Evolutionary conservation across 2,888 invertebrate genomes (phyloP).

Genomic region (Ornithoptera priamus): DNA sequence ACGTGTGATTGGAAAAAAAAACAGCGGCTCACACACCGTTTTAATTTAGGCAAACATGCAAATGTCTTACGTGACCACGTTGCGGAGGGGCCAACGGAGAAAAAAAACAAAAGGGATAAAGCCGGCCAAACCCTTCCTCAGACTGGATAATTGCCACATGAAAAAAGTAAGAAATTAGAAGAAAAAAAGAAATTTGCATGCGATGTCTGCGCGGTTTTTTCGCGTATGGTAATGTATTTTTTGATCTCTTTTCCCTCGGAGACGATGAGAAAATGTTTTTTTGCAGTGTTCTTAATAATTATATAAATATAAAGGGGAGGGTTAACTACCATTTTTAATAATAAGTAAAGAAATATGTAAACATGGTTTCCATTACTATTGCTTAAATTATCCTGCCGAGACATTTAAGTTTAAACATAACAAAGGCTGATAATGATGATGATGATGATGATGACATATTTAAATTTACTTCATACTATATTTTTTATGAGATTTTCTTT

Average conservation of each 20-base stretch:
- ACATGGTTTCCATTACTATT: too few species aligned
- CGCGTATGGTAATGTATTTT: slow-evolving; percentile 53
- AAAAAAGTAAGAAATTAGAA: slow-evolving; percentile 55
- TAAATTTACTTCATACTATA: too few species aligned
- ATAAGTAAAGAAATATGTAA: too few species aligned
- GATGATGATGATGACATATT: too few species aligned
- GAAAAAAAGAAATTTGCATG: slow-evolving; percentile 74
- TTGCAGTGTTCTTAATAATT: slow-evolving; percentile 22
- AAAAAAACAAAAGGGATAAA: slow-evolving; percentile 65
- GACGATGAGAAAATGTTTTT: slow-evolving; percentile 72
- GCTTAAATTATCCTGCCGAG: too few species aligned
- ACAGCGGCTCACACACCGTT: slow-evolving; percentile 57
- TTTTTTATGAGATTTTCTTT: too few species aligned
- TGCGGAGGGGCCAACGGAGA: slow-evolving; percentile 58
- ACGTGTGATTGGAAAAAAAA: slow-evolving; percentile 74
- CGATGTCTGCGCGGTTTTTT: slow-evolving; percentile 58
- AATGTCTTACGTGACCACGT: slow-evolving; percentile 77
- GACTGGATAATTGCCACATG: slow-evolving; percentile 63
- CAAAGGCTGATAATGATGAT: too few species aligned
- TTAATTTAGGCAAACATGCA: slow-evolving; percentile 76
- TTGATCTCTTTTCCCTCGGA: slow-evolving; percentile 51
- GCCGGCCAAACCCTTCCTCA: slow-evolving; percentile 71
- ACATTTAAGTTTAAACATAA: too few species aligned
- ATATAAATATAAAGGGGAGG: too few species aligned
- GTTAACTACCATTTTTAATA: too few species aligned